A percentile compares a stretch with the other conserved stretches of the same genome.
phyloP scores from a whole-genome alignment of 2,113 vertebrate species.

The Indicator indicator region DNA sequence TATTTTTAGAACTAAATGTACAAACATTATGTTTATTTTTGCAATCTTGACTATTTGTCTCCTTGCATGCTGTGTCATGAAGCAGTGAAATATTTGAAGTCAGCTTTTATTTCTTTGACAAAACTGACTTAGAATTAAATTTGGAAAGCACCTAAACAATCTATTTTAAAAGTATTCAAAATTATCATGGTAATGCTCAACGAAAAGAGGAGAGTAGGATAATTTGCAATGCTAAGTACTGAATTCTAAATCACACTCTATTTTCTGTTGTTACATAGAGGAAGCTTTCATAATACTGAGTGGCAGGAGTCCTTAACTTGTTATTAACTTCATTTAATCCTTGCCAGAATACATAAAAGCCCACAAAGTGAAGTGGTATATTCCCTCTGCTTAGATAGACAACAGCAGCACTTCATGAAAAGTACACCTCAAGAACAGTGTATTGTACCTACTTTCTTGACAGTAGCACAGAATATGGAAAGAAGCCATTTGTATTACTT shows the following conservation, averaged over 20 bases:
- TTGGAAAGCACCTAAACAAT: background rate
- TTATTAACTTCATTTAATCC: constrained; percentile 26
- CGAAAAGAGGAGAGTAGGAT: background rate
- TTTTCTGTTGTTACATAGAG: background rate
- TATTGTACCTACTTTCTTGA: background rate
- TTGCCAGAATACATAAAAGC: background rate
- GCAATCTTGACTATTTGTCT: background rate
- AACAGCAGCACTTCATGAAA: background rate
- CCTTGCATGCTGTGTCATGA: background rate
- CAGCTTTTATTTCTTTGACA: background rate
- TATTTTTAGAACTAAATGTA: background rate
- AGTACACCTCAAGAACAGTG: background rate
- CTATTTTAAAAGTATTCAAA: background rate
- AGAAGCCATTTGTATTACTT: background rate
- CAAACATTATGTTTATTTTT: background rate
- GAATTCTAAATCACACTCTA: background rate
- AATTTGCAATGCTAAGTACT: constrained; percentile 18
- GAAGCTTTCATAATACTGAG: background rate
- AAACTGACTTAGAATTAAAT: background rate
- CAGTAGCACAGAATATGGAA: constrained; percentile 3
- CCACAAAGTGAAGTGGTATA: background rate
- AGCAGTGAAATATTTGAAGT: background rate
- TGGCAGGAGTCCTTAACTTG: constrained; percentile 18
- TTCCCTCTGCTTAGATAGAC: background rate
- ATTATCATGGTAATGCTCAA: background rate